Conservation (phyloP, 92 coral and sea anemone genomes). For the Umimayanthus chanpuru region DNA sequence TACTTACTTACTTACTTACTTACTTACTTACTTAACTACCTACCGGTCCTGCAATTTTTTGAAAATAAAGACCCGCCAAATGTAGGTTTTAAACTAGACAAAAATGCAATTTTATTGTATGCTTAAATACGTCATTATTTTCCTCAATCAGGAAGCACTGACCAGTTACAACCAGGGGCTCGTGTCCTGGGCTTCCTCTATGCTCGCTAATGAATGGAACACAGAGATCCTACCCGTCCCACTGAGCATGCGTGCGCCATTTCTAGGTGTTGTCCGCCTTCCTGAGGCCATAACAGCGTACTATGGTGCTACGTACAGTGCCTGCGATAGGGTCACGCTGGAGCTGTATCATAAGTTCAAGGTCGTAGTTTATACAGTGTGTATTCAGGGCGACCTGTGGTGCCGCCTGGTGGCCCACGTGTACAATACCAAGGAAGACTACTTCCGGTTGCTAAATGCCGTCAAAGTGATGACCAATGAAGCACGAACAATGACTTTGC, state of each 20-base stretch:
- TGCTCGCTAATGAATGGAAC: constrained; percentile 72
- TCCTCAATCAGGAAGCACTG: constrained; percentile 46
- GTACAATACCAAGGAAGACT: constrained; percentile 24
- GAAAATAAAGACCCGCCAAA: too few relatives aligned
- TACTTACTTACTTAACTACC: too few relatives aligned
- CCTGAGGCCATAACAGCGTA: constrained; percentile 56
- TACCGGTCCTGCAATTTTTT: too few relatives aligned
- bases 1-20: too few relatives aligned
- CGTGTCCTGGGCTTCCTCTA: constrained; percentile 74
- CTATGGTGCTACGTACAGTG: constrained; percentile 63
- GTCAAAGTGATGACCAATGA: constrained; percentile 20
- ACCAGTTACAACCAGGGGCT: constrained; percentile 64
- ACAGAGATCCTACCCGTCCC: constrained; percentile 78
- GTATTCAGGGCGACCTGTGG: constrained; percentile 22
- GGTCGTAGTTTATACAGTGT: constrained; percentile 13
- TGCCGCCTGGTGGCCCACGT: constrained; percentile 30
- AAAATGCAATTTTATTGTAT: too few relatives aligned
- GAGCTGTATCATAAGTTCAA: constrained; percentile 1
- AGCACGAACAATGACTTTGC: neutral
- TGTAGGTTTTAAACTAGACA: too few relatives aligned
- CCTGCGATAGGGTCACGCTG: constrained; percentile 31
- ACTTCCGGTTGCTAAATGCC: constrained; percentile 14
- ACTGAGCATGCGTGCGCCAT: constrained; percentile 83
- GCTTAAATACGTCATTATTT: neutral
- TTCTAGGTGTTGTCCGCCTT: constrained; percentile 71